phyloP scores from a whole-genome alignment of 92 coral and sea anemone genomes.

The Actinostola sp. region DNA sequence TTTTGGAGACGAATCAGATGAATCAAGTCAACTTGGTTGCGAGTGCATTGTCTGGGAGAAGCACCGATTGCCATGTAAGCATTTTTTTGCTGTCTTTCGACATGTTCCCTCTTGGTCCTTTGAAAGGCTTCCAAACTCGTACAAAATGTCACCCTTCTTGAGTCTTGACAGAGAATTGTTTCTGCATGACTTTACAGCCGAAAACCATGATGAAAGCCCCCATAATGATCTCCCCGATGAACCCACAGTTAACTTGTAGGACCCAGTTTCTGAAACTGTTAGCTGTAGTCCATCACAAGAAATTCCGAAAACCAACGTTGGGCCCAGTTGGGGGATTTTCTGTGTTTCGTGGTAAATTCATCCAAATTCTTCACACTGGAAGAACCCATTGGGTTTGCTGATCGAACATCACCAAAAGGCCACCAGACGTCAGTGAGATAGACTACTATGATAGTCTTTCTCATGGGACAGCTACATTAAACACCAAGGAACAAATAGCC shows the following conservation, averaged over 20 bases:
- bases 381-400: constrained; percentile 54
- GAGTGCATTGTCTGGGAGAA: constrained; percentile 51
- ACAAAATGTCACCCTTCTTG: constrained; percentile 37
- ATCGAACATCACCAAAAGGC: constrained; percentile 11
- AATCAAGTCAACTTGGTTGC: constrained; percentile 18
- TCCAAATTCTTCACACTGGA: constrained; percentile 61
- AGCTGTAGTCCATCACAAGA: constrained; percentile 49
- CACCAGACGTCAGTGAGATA: constrained; percentile 8
- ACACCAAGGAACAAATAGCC: constrained; percentile 41
- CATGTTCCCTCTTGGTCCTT: constrained; percentile 31
- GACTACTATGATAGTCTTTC: constrained; percentile 48
- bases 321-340: constrained; percentile 25
- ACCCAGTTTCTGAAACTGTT: not conserved
- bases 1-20: constrained; percentile 17
- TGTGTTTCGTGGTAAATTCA: constrained; percentile 40
- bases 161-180: constrained; percentile 15
- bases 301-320: too few relatives aligned
- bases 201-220: not conserved
- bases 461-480: constrained; percentile 11
- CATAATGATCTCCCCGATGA: not conserved
- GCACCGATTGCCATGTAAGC: constrained; percentile 48
- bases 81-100: constrained; percentile 42
- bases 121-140: constrained; percentile 23
- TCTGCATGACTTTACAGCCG: not conserved
- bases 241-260: not conserved